A percentile compares a stretch with the other conserved stretches of the same genome.
phyloP scores from a whole-genome alignment of 2,888 invertebrate species.

The Bunonema sp. region DNA sequence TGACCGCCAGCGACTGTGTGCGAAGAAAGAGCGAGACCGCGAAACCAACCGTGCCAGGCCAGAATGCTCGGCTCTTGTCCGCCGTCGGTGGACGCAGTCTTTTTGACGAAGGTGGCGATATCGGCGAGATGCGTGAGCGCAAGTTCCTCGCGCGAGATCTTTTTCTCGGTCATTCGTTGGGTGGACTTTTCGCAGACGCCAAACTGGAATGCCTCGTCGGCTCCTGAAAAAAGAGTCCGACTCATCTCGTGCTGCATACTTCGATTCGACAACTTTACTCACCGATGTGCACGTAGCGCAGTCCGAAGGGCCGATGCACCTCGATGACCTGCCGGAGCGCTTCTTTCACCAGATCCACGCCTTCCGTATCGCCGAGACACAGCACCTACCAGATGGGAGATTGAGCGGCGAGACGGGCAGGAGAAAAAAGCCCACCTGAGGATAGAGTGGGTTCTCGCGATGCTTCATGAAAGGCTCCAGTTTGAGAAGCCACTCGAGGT shows the following conservation, averaged over 20 bases:
- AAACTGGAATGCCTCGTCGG: constrained; percentile 47
- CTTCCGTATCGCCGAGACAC: constrained; percentile 40
- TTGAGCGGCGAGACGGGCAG: neutral
- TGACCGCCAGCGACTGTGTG: too few species aligned
- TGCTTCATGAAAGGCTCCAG: constrained; percentile 56
- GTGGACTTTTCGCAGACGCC: constrained; percentile 31
- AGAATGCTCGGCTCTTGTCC: constrained; percentile 48
- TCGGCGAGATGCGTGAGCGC: constrained; percentile 26
- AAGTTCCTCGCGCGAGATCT: constrained; percentile 10
- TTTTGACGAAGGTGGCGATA: constrained; percentile 15
- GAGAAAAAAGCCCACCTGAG: constrained; percentile 43
- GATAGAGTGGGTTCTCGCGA: constrained; percentile 55
- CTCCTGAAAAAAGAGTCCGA: too few species aligned
- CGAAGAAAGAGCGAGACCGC: too few species aligned
- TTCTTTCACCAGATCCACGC: constrained; percentile 43
- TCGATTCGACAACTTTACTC: too few species aligned
- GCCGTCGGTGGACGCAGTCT: constrained; percentile 1
- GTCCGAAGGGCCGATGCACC: constrained; percentile 46
- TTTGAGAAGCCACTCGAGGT: constrained; percentile 66
- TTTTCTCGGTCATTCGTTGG: constrained; percentile 20
- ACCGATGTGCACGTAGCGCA: constrained; percentile 54
- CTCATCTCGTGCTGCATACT: too few species aligned
- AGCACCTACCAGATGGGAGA: constrained; percentile 13
- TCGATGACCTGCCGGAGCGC: constrained; percentile 46
- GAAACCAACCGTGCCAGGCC: constrained; percentile 76